phyloP scores from a whole-genome alignment of 1,140 invertebrate species.

The Colletes gigas region DNA sequence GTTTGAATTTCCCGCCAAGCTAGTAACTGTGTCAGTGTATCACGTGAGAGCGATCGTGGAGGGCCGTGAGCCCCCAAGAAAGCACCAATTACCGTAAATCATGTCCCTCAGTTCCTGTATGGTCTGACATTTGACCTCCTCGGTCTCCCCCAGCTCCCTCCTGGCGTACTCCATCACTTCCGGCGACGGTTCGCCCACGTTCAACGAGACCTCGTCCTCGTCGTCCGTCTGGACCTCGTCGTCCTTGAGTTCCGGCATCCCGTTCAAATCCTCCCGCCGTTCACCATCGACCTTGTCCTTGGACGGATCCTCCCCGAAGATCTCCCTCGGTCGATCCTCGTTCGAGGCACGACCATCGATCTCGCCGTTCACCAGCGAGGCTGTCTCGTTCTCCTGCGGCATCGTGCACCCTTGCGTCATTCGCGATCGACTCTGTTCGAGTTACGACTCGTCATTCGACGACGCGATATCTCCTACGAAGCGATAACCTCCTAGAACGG shows the following conservation, averaged over 20 bases:
- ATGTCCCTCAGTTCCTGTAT: conserved; percentile 87
- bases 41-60: too few relatives aligned
- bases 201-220: conserved; percentile 74
- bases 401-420: conserved; percentile 9
- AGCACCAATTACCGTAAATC: conserved; percentile 85
- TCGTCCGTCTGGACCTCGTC: conserved; percentile 70
- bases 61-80: background rate
- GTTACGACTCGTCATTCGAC: conserved; percentile 5
- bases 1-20: too few relatives aligned
- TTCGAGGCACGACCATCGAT: background rate
- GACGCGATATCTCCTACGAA: background rate
- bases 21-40: too few relatives aligned
- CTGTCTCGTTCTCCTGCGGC: conserved; percentile 42
- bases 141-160: conserved; percentile 80
- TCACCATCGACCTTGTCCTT: conserved; percentile 30
- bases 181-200: conserved; percentile 71
- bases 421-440: background rate
- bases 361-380: background rate
- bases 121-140: conserved; percentile 83
- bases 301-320: background rate
- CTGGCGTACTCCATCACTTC: conserved; percentile 80
- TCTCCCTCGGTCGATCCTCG: background rate
- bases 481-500: too few relatives aligned
- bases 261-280: conserved; percentile 15
- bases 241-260: conserved; percentile 65